Evolutionary conservation across 1,140 invertebrate genomes (phyloP), one percentile per base, ranked within the genome.

Genomic region (Trichomalopsis sarcophagae): DNA sequence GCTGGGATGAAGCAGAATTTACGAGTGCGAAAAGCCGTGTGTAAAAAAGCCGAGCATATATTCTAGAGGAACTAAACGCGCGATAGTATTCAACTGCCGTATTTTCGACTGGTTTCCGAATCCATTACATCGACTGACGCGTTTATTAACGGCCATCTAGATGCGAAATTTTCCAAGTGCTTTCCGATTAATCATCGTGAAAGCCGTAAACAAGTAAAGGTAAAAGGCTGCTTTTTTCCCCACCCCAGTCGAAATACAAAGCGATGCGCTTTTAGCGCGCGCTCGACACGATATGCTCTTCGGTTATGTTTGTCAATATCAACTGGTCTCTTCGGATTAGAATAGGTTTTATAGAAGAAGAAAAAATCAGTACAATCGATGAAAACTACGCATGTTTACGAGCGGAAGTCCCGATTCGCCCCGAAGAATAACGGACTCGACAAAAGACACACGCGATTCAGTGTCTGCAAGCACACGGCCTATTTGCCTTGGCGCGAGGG

Each of bases 81-180:
- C 30, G 14, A 73, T 11, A 73, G 27, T 5, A 27, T 27, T 27
- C 9, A 17, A 55, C 13, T 77, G 47, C 47, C 13, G 40, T 55
- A 55, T 77, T 77, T 77, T 55, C 75, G 23, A 27, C n/a, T 55
- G 2, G 75, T 77, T 77, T 77, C 47, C 27, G n/a, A 77, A 77
- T 30, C 74, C 74, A 76, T 76, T 44, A 76, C 23, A 21, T 21
- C 2, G 23, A 27, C 44, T 50, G 75, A 30, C 47, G 13, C 44
- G 14, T 50, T 77, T 9, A 55, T 40, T 50, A 50, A 50, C 23
- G 33, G 47, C 4, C 47, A 27, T 76, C 27, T 55, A 50, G 50
- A 77, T 33, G 36, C 73, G 21, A n/a, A 75, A 75, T 75, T 75
- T 27, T 75, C 36, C 73, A 23, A 40, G 47, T 50, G 73, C 73